Evolutionary conservation across 1,140 invertebrate genomes (phyloP), one percentile per base, ranked within the genome.

Genomic region (Diabrotica undecimpunctata): DNA sequence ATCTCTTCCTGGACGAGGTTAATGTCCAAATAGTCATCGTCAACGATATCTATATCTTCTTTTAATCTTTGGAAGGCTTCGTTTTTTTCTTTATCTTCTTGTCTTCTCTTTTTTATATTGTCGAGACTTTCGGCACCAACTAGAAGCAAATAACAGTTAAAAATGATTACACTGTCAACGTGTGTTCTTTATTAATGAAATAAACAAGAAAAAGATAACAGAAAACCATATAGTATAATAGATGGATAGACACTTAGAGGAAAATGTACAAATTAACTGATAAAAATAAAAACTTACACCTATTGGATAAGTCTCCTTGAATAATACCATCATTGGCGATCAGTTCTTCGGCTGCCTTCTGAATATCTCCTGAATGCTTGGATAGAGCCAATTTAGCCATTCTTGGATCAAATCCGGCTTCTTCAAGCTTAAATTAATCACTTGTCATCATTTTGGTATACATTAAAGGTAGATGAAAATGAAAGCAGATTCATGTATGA

Each of bases 1-100:
- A 83, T 77, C 73, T 87, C 85, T 75, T 88, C 86, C 61, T 85
- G 82, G 5, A 77, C 67, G 9, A 88, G 76, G 2, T 82, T 81
- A 11, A 86, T 75, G 75, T 87, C 84, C 41, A 88, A 74, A 72
- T 88, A 83, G 65, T 87, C 86, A 69, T 87, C 84, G 54, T 87
- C 86, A 8, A 83, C 83, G 14, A 77, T 78, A 2, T 78, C 78
- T 11, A 88, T 81, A 59, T 84, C 84, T 10, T 85, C 79, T n/a
- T 82, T 78, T 13, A 89, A 79, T 5, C 86, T 80, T 12, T 82
- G 73, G 51, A 83, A 83, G 0, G 87, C 87, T 70, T 79, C 74
- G 51, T 77, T 69, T 61, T 81, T 79, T 58, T 80, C 76, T 67
- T 74, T 74, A 38, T 75, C 68, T 68, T 74, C 67, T 36, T 70